Evolutionary conservation across 1,140 invertebrate species (phyloP), one percentile per base, ranked within the genome.

Genomic region (Euschistus heros): DNA sequence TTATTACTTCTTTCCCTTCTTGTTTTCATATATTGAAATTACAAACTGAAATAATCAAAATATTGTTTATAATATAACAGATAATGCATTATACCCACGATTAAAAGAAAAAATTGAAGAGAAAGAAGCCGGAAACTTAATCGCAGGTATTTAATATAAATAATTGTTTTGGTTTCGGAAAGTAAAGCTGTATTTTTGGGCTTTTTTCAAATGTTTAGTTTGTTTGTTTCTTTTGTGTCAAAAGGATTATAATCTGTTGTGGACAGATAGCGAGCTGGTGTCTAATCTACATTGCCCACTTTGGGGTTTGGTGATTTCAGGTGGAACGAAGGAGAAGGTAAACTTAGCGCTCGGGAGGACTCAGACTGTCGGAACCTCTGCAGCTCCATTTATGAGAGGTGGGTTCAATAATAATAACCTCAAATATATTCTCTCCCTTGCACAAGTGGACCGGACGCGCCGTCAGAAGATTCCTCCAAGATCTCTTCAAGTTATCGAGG

Each of bases 161-260:
- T 57, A 57, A 57, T 57, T 24, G 54, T 57, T 57, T 57, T 57
- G 54, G 54, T 57, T 57, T 57, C 54, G 54, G 54, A 22, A 57
- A 26, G 20, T 26, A 18, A 20, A 20, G n/a, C 20, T 50, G 47
- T 50, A 50, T 50, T 20, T 17, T 50, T 50, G n/a, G 47, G 47
- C n/a, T 50, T 50, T 44, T 20, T 50, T 50, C 47, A 20, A 2
- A 20, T 50, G n/a, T 50, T 50, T 50, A 18, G 20, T 20, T 50
- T 20, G n/a, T 50, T 22, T 20, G n/a, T 37, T 50, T 20, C n/a
- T 50, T 50, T 18, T 50, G 20, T 50, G n/a, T 7, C n/a, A 20
- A 22, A 7, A 50, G 47, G n/a, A 50, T 13, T 50, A 18, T 20
- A 50, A 50, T 50, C 47, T 18, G 46, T 18, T 14, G 2, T 5